phyloP scores from a whole-genome alignment of 2,888 invertebrate species.

The Acrobasis suavella region DNA sequence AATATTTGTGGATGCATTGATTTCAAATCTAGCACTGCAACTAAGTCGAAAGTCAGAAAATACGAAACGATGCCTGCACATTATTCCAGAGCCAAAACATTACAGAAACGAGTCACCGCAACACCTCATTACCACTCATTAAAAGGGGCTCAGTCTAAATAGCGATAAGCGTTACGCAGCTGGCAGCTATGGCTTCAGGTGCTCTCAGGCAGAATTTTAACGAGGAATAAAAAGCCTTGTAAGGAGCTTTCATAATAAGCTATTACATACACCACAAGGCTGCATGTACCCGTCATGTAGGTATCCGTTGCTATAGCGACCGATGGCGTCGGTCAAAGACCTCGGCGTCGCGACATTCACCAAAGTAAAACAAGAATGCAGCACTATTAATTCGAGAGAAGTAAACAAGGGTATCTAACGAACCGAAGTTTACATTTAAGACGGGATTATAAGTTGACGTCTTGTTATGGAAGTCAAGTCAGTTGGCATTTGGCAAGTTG shows the following conservation, averaged over 20 bases:
- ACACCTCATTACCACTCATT: slow-evolving; percentile 19
- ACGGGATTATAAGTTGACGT: slow-evolving; percentile 44
- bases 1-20: slow-evolving; percentile 5
- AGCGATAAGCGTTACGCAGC: slow-evolving; percentile 17
- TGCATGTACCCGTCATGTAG: slow-evolving; percentile 53
- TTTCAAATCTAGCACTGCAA: background rate
- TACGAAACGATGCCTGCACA: slow-evolving; percentile 4
- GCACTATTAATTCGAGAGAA: slow-evolving; percentile 61
- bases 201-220: slow-evolving; percentile 43
- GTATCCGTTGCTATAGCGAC: slow-evolving; percentile 68
- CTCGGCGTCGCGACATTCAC: slow-evolving; percentile 67
- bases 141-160: slow-evolving; percentile 17
- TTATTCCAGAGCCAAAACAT: slow-evolving; percentile 6
- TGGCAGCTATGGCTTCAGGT: slow-evolving; percentile 11
- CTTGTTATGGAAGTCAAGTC: slow-evolving; percentile 44
- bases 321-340: slow-evolving; percentile 73
- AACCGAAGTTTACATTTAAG: slow-evolving; percentile 42
- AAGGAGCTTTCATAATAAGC: slow-evolving; percentile 55
- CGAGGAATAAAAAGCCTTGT: slow-evolving; percentile 50
- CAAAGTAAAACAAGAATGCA: slow-evolving; percentile 66
- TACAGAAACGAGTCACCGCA: slow-evolving; percentile 9
- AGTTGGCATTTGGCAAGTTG: slow-evolving; percentile 41
- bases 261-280: slow-evolving; percentile 54
- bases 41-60: background rate
- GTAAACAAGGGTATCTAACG: slow-evolving; percentile 54